Evolutionary conservation across 2,888 invertebrate species (phyloP), one percentile per base, ranked within the genome.

Genomic region (Strigamia maritima): DNA sequence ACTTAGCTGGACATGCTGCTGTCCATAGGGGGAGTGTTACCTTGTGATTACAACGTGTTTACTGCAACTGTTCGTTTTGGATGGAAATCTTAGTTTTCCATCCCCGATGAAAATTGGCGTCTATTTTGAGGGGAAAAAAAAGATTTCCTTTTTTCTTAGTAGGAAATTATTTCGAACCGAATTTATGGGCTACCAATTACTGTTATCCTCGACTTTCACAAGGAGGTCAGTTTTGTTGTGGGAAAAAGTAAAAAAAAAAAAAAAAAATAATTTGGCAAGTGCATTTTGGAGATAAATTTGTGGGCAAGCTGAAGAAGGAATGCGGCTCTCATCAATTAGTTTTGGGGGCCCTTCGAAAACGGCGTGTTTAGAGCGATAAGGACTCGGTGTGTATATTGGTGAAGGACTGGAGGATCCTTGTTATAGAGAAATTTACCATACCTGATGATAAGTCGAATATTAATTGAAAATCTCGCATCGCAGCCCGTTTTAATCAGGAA

Each of bases 291-390:
- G 70, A 70, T 70, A 70, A 70, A 70, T 70, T 70, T 70, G 70
- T 70, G 70, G 70, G 70, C 70, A 70, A 70, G 70, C 28, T n/a
- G 70, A 70, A 70, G 8, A 28, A 70, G 70, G 70, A 70, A 70
- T 70, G 70, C 70, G 70, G 70, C 70, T 70, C 70, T 70, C 70
- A 70, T 70, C 70, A 70, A 70, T 70, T 70, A 70, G 70, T 70
- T 70, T 70, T 28, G 12, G 28, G 70, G 28, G 28, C 70, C 28
- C 70, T 28, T 49, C 28, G 28, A 70, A 70, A 70, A 70, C 26
- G 26, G 70, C 26, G 26, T 70, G 70, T 70, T 70, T 70, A 70
- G 28, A 70, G 70, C 70, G 70, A 70, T 70, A 70, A 70, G 70
- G 26, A 70, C 24, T 70, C 70, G 70, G 26, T 8, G 44, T 16